phyloP scores from a whole-genome alignment of 2,797 vertebrate species.

The Notoglanidium macrostoma region DNA sequence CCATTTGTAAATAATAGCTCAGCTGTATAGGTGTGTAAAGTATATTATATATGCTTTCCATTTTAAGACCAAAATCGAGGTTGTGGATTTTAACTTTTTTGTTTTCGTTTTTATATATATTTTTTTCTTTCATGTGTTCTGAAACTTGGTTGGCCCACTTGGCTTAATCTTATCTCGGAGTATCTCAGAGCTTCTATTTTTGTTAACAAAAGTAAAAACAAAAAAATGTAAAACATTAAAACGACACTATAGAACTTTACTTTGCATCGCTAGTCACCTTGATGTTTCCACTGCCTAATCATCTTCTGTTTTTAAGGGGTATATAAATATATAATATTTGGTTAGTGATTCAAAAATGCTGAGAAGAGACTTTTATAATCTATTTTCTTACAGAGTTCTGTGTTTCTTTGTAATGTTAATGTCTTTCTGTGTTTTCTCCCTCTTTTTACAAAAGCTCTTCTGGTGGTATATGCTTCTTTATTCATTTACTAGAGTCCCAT shows the following conservation, averaged over 20 bases:
- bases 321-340: conserved; percentile 63
- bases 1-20: conserved; percentile 70
- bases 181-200: conserved; percentile 83
- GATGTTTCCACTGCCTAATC: conserved; percentile 67
- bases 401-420: conserved; percentile 60
- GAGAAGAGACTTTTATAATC: conserved; percentile 75
- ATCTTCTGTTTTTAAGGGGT: conserved; percentile 56
- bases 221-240: conserved; percentile 62
- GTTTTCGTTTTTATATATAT: background rate
- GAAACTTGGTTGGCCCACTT: conserved; percentile 63
- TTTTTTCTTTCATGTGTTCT: conserved; percentile 56
- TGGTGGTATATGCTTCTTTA: conserved; percentile 66
- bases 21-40: conserved; percentile 68
- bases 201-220: conserved; percentile 78
- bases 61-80: conserved; percentile 72
- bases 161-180: conserved; percentile 69
- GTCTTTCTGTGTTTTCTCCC: conserved; percentile 52
- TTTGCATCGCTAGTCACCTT: conserved; percentile 79
- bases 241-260: conserved; percentile 72
- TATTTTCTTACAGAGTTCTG: conserved; percentile 78
- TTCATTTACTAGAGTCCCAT: background rate
- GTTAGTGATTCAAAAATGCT: conserved; percentile 66
- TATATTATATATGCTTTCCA: conserved; percentile 53
- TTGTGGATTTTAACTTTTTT: conserved; percentile 61
- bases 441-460: conserved; percentile 51